Evolutionary conservation across 2,888 invertebrate species (phyloP).

Genomic region (Trissolcus japonicus): DNA sequence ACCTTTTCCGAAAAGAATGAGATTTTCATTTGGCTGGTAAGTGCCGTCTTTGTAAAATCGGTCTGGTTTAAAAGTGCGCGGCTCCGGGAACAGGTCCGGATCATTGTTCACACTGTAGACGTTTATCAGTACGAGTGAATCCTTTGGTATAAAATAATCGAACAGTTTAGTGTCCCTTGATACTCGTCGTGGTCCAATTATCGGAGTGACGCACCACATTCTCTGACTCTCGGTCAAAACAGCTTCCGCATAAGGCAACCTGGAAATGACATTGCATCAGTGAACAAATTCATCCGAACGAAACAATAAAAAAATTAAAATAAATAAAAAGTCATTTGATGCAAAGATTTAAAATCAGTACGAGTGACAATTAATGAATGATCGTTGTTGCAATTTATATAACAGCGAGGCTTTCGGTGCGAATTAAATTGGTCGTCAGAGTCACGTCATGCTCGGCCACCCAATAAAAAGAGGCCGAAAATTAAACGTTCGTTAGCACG

Average conservation of each 20-base stretch:
- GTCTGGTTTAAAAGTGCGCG: conserved; percentile 81
- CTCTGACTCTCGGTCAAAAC: conserved; percentile 77
- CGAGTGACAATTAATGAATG: no score
- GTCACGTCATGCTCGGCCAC: no score
- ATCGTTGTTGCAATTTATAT: no score
- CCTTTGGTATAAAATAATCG: conserved; percentile 79
- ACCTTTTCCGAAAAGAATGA: conserved; percentile 76
- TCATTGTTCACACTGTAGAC: conserved; percentile 79
- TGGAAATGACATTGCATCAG: conserved; percentile 54
- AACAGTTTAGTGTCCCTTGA: conserved; percentile 78
- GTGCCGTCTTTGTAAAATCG: conserved; percentile 78
- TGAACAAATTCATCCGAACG: no score
- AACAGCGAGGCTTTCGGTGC: no score
- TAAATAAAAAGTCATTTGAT: no score
- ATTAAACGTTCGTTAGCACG: conserved; percentile 2
- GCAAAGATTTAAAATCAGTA: no score
- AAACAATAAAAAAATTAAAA: no score
- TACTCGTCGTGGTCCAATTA: conserved; percentile 78
- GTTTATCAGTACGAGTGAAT: conserved; percentile 78
- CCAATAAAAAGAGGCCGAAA: neutral
- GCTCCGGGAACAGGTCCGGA: conserved; percentile 79
- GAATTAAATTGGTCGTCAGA: no score
- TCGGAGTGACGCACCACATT: conserved; percentile 74
- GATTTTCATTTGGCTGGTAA: conserved; percentile 64
- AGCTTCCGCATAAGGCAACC: conserved; percentile 77